These are phyloP conservation scores for Cyclophora punctaria DNA, from an alignment of 2,888 invertebrate species.

Conservation along the genomic window DNA sequence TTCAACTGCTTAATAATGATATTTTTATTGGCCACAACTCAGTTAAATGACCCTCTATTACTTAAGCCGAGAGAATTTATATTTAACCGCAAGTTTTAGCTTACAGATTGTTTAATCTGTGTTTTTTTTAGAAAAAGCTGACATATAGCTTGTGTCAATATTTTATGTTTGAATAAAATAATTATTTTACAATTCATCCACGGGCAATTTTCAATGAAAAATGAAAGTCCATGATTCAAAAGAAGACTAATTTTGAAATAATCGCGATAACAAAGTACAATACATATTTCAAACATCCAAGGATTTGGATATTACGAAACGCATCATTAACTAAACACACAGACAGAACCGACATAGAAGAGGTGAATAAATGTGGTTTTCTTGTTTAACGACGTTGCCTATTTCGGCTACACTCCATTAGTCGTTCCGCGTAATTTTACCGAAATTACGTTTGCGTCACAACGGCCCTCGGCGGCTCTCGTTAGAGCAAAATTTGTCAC, in stretches of 20 bases:
- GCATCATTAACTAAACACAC: conserved; percentile 16
- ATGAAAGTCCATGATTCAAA: too few relatives aligned
- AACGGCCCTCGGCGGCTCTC: conserved; percentile 16
- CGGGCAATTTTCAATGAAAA: too few relatives aligned
- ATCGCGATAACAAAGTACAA: background rate
- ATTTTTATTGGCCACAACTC: too few relatives aligned
- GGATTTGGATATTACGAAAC: conserved; percentile 10
- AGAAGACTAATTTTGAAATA: background rate
- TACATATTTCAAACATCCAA: background rate
- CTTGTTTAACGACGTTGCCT: conserved; percentile 22
- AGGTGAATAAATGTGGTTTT: conserved; percentile 19
- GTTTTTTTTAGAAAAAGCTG: too few relatives aligned
- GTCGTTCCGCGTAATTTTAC: conserved; percentile 55
- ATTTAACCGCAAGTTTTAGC: too few relatives aligned
- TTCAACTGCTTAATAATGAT: too few relatives aligned
- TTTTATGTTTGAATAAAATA: too few relatives aligned
- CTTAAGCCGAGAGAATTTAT: too few relatives aligned
- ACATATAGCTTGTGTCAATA: too few relatives aligned
- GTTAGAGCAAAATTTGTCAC: conserved; percentile 39
- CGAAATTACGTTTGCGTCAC: conserved; percentile 58
- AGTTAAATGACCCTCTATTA: too few relatives aligned
- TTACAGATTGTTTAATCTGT: too few relatives aligned
- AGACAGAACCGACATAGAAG: conserved; percentile 16
- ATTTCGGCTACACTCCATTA: conserved; percentile 53
- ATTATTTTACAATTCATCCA: too few relatives aligned